Evolutionary conservation across 2,888 invertebrate genomes (phyloP).

Genomic region (Chrysolina haemoptera): DNA sequence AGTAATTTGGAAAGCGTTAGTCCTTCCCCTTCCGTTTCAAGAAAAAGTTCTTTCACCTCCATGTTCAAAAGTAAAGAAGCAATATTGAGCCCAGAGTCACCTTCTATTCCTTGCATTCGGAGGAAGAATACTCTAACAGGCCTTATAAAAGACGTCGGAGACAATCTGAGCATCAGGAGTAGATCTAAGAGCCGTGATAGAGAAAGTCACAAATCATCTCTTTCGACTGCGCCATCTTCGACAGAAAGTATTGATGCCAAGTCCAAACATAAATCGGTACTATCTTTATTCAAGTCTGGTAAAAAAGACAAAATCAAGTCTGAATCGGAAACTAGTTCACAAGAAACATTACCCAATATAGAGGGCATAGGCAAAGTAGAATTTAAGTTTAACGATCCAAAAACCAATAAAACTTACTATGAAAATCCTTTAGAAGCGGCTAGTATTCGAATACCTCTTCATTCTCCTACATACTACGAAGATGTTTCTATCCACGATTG

Average conservation of each 20-base stretch:
- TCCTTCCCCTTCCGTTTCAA: conserved; percentile 82
- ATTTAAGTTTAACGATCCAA: conserved; percentile 61
- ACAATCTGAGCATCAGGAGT: conserved; percentile 63
- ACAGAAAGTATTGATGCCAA: conserved; percentile 68
- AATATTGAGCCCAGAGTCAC: conserved; percentile 77
- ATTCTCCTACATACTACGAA: conserved; percentile 81
- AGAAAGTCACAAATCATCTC: conserved; percentile 64
- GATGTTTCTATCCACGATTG: conserved; percentile 65
- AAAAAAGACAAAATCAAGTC: conserved; percentile 68
- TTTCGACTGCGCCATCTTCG: conserved; percentile 73
- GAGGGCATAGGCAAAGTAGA: conserved; percentile 71
- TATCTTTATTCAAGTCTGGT: conserved; percentile 79
- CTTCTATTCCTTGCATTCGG: conserved; percentile 67
- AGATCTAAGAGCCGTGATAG: conserved; percentile 79
- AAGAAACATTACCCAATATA: conserved; percentile 60
- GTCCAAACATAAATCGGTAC: conserved; percentile 77
- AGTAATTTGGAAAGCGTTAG: conserved; percentile 65
- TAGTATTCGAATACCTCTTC: conserved; percentile 81
- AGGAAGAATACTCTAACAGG: conserved; percentile 65
- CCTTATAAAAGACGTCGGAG: conserved; percentile 65
- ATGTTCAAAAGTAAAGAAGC: conserved; percentile 83
- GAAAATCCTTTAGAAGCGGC: conserved; percentile 77
- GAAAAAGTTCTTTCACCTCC: conserved; percentile 87
- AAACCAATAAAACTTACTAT: conserved; percentile 73
- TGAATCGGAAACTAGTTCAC: conserved; percentile 54